These are phyloP conservation scores for Sciurus vulgaris DNA, from an alignment of 2,797 vertebrate species.

Conservation along the genomic window DNA sequence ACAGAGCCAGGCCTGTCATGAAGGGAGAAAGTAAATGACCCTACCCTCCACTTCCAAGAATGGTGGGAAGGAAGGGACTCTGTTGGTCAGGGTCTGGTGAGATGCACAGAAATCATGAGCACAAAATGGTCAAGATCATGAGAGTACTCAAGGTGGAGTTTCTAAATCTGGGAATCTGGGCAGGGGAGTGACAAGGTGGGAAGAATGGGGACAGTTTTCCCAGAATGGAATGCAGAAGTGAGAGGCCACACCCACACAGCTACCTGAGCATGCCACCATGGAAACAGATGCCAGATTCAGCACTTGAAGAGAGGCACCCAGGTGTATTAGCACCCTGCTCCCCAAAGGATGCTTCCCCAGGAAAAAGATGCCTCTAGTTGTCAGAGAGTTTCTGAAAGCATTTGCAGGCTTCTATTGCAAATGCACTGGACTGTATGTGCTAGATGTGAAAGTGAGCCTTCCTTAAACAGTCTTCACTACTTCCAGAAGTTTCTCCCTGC, in stretches of 20 bases:
- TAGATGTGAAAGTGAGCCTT: neutral
- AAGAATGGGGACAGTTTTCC: neutral
- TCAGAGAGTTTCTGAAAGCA: neutral
- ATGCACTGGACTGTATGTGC: neutral
- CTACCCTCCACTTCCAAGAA: neutral
- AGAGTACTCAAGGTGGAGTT: neutral
- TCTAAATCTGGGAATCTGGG: neutral
- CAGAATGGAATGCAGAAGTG: neutral
- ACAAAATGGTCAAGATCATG: neutral
- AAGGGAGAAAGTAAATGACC: neutral
- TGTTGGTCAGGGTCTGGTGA: neutral
- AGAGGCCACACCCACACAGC: neutral
- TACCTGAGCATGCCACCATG: accelerated
- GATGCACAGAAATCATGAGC: neutral
- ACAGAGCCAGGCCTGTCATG: conserved; percentile 93
- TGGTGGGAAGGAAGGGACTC: accelerated
- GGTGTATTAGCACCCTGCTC: neutral
- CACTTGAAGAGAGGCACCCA: accelerated
- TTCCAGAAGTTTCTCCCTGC: neutral
- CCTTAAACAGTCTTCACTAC: neutral
- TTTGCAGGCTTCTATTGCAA: neutral
- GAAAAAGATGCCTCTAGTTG: too few species aligned
- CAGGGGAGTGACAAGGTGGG: neutral
- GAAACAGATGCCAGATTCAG: neutral
- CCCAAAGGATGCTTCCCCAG: neutral